phyloP scores from a whole-genome alignment of 2,888 invertebrate genomes.

The Drosophila ustulata region DNA sequence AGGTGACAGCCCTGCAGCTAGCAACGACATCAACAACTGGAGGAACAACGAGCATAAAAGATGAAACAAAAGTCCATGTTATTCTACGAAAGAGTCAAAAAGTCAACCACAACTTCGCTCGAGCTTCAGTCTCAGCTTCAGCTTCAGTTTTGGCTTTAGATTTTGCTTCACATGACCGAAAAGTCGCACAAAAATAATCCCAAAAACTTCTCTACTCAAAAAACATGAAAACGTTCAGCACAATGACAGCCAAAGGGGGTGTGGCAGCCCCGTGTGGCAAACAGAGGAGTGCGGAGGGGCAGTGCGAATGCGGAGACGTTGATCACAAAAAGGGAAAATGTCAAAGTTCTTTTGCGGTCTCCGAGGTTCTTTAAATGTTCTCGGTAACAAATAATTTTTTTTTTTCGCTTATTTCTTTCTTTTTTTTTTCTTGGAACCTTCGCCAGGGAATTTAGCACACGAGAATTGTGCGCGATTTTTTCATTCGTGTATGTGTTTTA shows the following conservation, averaged over 20 bases:
- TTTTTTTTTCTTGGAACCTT: constrained; percentile 68
- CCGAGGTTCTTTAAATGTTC: constrained; percentile 78
- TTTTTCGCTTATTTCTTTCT: constrained; percentile 39
- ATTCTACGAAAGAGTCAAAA: constrained; percentile 74
- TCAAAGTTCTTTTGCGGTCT: constrained; percentile 79
- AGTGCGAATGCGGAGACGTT: constrained; percentile 57
- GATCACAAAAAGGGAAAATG: constrained; percentile 74
- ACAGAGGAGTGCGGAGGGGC: constrained; percentile 7
- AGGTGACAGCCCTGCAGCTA: constrained; percentile 57
- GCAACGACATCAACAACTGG: constrained; percentile 15
- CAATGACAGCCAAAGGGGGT: constrained; percentile 51
- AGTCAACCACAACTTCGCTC: constrained; percentile 62
- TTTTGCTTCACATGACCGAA: constrained; percentile 68
- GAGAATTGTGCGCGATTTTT: constrained; percentile 47
- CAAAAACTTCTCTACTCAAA: constrained; percentile 75
- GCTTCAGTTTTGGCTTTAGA: constrained; percentile 29
- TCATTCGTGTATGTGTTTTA: constrained; percentile 6
- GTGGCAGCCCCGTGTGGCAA: constrained; percentile 1
- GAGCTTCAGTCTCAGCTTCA: constrained; percentile 18
- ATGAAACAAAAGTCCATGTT: constrained; percentile 77
- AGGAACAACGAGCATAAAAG: constrained; percentile 33
- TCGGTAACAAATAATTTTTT: constrained; percentile 50
- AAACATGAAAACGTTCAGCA: constrained; percentile 72
- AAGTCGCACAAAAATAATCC: constrained; percentile 76
- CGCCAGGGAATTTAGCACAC: constrained; percentile 70